These are phyloP conservation scores for Campoletis sonorensis DNA, from an alignment of 1,140 invertebrate genomes.

Conservation along the genomic window DNA sequence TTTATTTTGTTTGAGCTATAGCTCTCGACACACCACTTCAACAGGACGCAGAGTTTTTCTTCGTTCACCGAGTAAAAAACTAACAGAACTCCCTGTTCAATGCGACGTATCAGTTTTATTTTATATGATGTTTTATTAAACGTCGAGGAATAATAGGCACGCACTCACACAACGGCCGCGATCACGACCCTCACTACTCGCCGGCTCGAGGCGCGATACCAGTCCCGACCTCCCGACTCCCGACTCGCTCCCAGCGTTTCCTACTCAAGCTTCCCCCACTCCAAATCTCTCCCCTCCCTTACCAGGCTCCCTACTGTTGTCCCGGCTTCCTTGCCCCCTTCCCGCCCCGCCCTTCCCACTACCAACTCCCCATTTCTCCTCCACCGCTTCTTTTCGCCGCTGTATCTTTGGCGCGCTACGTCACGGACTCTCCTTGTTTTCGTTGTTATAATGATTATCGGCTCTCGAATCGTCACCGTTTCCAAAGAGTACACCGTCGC, in stretches of 20 bases:
- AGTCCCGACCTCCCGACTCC: constrained; percentile 23
- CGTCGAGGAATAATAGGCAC: constrained; percentile 16
- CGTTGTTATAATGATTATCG: constrained; percentile 35
- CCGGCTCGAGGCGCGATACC: constrained; percentile 40
- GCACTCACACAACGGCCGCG: constrained; percentile 15
- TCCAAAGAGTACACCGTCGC: constrained; percentile 38
- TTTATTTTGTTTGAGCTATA: too few relatives aligned
- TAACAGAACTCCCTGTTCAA: background rate
- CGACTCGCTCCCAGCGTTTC: constrained; percentile 23
- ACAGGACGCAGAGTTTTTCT: too few relatives aligned
- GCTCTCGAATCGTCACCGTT: constrained; percentile 14
- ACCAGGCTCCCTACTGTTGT: constrained; percentile 7
- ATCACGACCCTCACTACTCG: constrained; percentile 6
- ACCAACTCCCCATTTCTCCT: background rate
- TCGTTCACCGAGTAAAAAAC: background rate
- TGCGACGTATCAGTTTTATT: background rate
- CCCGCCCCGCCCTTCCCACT: constrained; percentile 49
- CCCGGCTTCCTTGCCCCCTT: constrained; percentile 47
- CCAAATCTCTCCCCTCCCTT: background rate
- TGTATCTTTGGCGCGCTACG: constrained; percentile 20
- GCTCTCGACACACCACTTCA: too few relatives aligned
- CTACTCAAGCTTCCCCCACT: constrained; percentile 9
- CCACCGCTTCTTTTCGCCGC: background rate
- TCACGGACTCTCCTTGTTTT: constrained; percentile 35
- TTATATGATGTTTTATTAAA: too few relatives aligned